phyloP scores from a whole-genome alignment of 2,888 invertebrate species.

The Dolichomitus sp. region DNA sequence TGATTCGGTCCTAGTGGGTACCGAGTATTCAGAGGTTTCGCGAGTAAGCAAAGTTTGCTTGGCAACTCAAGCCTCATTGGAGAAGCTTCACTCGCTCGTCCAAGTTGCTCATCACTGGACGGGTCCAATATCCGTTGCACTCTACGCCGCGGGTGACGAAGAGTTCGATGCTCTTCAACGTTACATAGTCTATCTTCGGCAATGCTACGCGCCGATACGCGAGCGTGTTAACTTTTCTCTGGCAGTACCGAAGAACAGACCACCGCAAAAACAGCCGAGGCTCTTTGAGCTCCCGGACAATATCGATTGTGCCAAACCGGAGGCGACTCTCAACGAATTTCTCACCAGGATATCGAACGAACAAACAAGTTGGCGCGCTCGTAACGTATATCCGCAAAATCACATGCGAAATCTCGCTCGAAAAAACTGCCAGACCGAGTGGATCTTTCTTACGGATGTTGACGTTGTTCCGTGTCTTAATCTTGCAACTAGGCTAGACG shows the following conservation, averaged over 20 bases:
- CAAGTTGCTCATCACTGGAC: constrained; percentile 94
- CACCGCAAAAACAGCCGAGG: constrained; percentile 82
- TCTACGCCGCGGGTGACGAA: constrained; percentile 93
- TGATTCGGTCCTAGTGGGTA: constrained; percentile 91
- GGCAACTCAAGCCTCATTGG: constrained; percentile 95
- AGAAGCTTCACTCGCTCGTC: constrained; percentile 92
- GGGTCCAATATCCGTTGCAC: constrained; percentile 94
- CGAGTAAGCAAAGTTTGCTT: constrained; percentile 90
- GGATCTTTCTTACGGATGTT: constrained; percentile 95
- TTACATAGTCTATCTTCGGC: constrained; percentile 92
- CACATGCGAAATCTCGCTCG: constrained; percentile 95
- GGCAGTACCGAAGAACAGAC: constrained; percentile 89
- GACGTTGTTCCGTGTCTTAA: constrained; percentile 94
- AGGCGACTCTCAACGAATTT: constrained; percentile 89
- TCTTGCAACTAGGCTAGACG: constrained; percentile 91
- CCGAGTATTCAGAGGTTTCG: constrained; percentile 89
- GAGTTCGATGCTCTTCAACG: constrained; percentile 92
- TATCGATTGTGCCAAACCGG: constrained; percentile 90
- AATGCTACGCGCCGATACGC: constrained; percentile 91
- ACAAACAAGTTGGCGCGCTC: constrained; percentile 91
- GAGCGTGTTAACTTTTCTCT: constrained; percentile 93
- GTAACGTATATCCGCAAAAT: constrained; percentile 95
- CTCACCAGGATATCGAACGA: constrained; percentile 89
- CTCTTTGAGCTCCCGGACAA: constrained; percentile 78
- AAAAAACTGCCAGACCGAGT: constrained; percentile 93